Base-by-base conservation (phyloP, 2,888 invertebrate genomes). In the Leptinotarsa peninsularis region DNA sequence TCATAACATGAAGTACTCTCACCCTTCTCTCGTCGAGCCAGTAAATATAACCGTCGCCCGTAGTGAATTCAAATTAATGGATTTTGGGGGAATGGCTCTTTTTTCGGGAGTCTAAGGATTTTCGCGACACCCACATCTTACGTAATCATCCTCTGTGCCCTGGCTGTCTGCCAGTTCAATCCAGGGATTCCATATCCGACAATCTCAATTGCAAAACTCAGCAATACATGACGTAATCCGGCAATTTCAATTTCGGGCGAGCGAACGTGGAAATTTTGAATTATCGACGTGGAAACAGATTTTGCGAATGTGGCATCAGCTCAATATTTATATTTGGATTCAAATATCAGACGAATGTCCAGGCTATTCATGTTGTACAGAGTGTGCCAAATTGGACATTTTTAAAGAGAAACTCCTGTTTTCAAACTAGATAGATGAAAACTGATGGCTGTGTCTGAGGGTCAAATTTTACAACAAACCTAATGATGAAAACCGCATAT, bases 191-290 rank as follows among this genome's bases (percentile, higher is more conserved):
- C 33, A 63, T 33, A 60, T 13, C 63, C 13, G 63, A 43, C 27
- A 43, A 63, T 63, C 43, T 63, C 63, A 63, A 43, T 17, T 33
- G 58, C 33, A 33, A 63, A 63, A 27, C 43, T 63, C 33, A n/a
- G 63, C 63, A 43, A 63, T 43, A 63, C 63, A 63, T 18, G 63
- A n/a, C 63, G 43, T 63, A 63, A 63, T 63, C 63, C 63, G 15
- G 63, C 63, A 63, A 63, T 63, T 63, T 63, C 63, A 33, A 63
- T 63, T 63, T 63, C 27, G 33, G 14, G 14, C 5, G 27, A n/a
- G n/a, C 33, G n/a, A 33, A 63, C 18, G 27, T n/a, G 63, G 63
- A 63, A 63, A 63, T 63, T 63, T 63, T 21, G n/a, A 33, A 43
- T 63, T n/a, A n/a, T 13, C n/a, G 63, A 33, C 27, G 43, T 63